Evolutionary conservation across 35 echinoderm and acorn worm species (phyloP).

Genomic region (Chiridota heheva): DNA sequence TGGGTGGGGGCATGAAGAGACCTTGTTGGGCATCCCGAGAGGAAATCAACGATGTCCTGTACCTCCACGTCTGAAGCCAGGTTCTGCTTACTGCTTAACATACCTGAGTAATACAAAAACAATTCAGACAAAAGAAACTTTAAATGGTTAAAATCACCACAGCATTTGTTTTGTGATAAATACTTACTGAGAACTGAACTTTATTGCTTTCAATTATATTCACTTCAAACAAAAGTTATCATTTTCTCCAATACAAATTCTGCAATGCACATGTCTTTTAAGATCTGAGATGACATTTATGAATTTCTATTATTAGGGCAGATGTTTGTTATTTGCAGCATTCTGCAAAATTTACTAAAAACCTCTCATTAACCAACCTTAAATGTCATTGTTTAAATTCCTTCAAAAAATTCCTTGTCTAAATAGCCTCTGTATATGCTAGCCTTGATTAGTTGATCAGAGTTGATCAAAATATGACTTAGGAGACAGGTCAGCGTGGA

Average conservation of each 20-base stretch:
- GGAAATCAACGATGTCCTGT: constrained; percentile 74
- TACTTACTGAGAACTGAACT: neutral
- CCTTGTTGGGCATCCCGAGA: constrained; percentile 59
- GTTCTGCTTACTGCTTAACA: constrained; percentile 32
- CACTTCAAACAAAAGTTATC: neutral
- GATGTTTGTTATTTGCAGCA: no score
- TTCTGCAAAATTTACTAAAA: no score
- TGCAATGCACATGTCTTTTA: neutral
- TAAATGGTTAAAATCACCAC: neutral
- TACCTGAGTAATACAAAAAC: neutral
- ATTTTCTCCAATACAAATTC: neutral
- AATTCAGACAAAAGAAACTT: neutral
- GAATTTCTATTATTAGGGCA: no score
- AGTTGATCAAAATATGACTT: no score
- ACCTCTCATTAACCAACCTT: no score
- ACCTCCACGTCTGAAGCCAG: constrained; percentile 79
- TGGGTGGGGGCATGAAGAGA: constrained; percentile 29
- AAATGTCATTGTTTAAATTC: no score
- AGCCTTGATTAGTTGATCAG: no score
- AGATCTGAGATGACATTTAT: no score
- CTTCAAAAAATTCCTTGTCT: no score
- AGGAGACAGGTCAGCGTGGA: no score
- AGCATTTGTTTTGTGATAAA: no score
- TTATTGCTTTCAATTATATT: neutral
- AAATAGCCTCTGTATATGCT: no score